Evolutionary conservation across 2,797 vertebrate species (phyloP), one percentile per base, ranked within the genome.

Genomic region (Micromesistius poutassou): DNA sequence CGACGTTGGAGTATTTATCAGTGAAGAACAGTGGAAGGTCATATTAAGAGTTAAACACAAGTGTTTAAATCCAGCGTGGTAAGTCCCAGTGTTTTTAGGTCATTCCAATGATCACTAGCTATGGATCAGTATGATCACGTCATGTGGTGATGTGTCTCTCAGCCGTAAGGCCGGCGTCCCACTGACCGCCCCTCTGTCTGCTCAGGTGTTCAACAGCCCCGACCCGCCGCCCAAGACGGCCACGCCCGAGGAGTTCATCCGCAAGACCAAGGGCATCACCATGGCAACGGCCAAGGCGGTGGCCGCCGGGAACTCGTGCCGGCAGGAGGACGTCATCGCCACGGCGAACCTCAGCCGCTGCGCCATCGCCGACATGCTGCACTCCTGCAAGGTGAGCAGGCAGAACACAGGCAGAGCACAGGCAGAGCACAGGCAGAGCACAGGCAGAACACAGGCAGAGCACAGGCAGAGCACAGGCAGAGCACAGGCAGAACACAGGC

Each of bases 211-310:
- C 93, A 95, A 93, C 84, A 96, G 95, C 62, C 90, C 93, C 0
- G 95, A 98, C 38, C 96, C 96, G 9, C 97, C 97, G 0, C 91
- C 94, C 19, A 96, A 97, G 89, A 97, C 96, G 0, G 96, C 98
- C 9, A 96, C 97, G 0, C 98, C 97, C 0, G 98, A 99, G 81
- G 98, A 98, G 86, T 99, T 99, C 81, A 99, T 99, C 83, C 96
- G 97, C 78, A 98, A 95, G 96, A 99, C 97, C 0, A 99, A 98
- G 92, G 97, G 97, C 79, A 99, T 99, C 92, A 99, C 97, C 0
- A 95, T 97, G 95, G 98, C 98, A n/a, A 99, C 98, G 0, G 98
- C 98, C 14, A 99, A 99, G 91, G 98, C 98, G 0, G 98, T 99
- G 86, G 98, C 98, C 0, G 97, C 97, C 38, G 97, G 98, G 81